Base-by-base conservation (phyloP, 2,888 invertebrate genomes). In the Altica lythri region DNA sequence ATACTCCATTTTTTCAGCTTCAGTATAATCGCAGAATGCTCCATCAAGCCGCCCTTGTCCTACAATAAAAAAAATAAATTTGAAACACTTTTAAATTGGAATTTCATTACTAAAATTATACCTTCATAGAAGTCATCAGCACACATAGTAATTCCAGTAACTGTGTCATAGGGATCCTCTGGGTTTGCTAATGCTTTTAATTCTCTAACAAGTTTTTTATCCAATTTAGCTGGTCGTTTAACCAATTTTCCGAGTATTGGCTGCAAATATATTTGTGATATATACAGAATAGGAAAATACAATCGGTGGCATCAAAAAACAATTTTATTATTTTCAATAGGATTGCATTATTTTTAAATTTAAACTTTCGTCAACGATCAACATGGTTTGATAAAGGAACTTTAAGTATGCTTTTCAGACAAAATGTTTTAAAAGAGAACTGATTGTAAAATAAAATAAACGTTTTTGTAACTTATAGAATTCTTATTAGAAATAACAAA, bases 121-220 rank as follows among this genome's bases (percentile, higher is more conserved):
- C 91, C 95, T 84, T 99, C 98, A 75, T 98, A 99, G 75, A 99
- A 99, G 76, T 98, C 98, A 71, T 93, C 89, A 6, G 97, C 92
- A 78, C 97, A 96, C 86, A 97, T 88, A 0, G 98, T 99, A 73
- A 90, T 93, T 38, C 98, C 99, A 43, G 84, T 83, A 29, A 93
- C 84, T 0, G 92, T 92, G 47, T 92, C 89, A 73, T 92, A 94
- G 0, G 91, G 92, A 72, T 92, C 90, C 66, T 89, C 88, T 2
- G 81, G 81, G 66, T 86, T 85, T 0, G 89, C 83, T 54, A 94
- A 77, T 0, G 83, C 82, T 69, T 88, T 86, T 44, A 99, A 77
- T 68, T 95, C 94, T 25, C 88, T 82, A 10, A 86, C 86, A 64
- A 98, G 76, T 50, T 88, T 84, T 65, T 83, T 83, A 75, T 98